Percentiles rank a stretch among this genome's conserved stretches.
Conservation (phyloP, 1,140 invertebrate species). For the Penaeus chinensis region DNA sequence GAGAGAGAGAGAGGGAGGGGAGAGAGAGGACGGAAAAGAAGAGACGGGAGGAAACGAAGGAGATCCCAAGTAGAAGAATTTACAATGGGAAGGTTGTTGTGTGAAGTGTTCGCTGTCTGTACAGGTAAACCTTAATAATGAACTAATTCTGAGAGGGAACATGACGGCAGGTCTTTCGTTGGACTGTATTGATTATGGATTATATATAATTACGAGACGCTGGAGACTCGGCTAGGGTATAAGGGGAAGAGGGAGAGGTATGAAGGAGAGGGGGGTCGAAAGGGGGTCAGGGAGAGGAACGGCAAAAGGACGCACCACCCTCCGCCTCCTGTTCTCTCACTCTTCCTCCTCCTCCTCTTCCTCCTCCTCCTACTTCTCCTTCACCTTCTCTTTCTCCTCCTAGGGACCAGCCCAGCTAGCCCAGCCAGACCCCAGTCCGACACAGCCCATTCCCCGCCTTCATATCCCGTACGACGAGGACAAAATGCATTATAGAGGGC, state of each 20-base stretch:
- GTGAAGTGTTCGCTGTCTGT: not conserved
- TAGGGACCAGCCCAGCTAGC: not conserved
- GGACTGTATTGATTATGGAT: constrained; percentile 54
- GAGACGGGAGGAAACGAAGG: no score
- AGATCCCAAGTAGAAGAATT: no score
- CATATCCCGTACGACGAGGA: constrained; percentile 45
- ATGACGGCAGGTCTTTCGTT: constrained; percentile 43
- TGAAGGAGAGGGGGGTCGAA: not conserved
- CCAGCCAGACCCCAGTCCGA: not conserved
- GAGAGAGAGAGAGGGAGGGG: no score
- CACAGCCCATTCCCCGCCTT: constrained; percentile 15
- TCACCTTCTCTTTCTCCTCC: not conserved
- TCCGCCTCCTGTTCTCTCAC: not conserved
- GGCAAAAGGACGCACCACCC: constrained; percentile 13
- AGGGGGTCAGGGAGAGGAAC: constrained; percentile 24
- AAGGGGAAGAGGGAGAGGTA: constrained; percentile 14
- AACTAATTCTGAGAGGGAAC: constrained; percentile 49
- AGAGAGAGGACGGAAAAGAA: no score
- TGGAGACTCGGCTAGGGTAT: not conserved
- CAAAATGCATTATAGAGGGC: constrained; percentile 55
- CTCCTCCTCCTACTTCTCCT: not conserved
- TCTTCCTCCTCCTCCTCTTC: not conserved
- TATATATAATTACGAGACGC: constrained; percentile 55
- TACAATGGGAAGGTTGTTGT: not conserved
- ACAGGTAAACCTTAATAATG: constrained; percentile 54